Conservation (phyloP, 1,140 invertebrate species). For the Potamilus streckersoni region DNA sequence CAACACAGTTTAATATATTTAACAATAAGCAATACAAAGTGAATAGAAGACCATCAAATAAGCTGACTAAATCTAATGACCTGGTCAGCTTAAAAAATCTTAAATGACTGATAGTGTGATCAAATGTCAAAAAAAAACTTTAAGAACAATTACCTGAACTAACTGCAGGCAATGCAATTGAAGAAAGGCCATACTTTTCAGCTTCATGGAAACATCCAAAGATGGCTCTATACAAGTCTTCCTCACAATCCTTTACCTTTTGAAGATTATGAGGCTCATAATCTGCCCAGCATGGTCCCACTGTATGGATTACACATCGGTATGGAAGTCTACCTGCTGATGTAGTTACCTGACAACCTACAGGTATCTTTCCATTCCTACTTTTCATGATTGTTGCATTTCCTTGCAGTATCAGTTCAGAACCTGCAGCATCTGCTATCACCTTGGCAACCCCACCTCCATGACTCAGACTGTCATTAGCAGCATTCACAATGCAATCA, state of each 20-base stretch:
- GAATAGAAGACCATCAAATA: no score
- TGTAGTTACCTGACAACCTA: conserved; percentile 27
- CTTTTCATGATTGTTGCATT: conserved; percentile 17
- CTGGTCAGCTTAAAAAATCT: no score
- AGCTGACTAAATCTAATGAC: no score
- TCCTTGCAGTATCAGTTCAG: conserved; percentile 26
- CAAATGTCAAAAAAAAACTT: no score
- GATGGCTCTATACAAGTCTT: background rate
- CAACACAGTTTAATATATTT: no score
- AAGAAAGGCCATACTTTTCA: background rate
- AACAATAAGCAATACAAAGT: no score
- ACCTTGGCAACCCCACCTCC: conserved; percentile 88
- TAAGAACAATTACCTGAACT: conserved; percentile 9
- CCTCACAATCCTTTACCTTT: background rate
- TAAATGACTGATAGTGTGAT: no score
- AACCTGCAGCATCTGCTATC: conserved; percentile 70
- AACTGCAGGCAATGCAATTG: conserved; percentile 17
- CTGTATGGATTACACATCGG: conserved; percentile 3
- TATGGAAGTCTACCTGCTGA: conserved; percentile 9
- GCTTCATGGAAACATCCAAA: conserved; percentile 5
- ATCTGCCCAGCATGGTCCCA: conserved; percentile 9
- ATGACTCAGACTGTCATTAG: conserved; percentile 81
- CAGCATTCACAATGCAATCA: conserved; percentile 92
- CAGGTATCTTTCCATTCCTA: conserved; percentile 24
- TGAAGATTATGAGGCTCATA: background rate